Base-by-base conservation (phyloP, 2,797 vertebrate species). In the Phataginus tricuspis region DNA sequence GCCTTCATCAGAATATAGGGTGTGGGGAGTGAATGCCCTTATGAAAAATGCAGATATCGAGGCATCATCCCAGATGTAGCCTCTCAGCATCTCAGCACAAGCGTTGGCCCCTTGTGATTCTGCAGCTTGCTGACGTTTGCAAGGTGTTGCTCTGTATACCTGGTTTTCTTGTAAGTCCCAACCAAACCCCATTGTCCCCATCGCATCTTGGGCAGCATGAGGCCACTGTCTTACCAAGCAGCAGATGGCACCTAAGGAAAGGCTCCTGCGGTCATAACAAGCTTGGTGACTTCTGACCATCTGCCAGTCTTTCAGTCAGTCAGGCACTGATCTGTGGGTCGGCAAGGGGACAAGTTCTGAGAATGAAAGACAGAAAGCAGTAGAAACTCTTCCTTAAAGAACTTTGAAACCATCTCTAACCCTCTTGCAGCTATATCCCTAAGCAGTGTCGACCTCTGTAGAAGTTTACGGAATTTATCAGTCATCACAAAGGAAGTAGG, bases 1-100 rank as follows among this genome's bases (percentile, higher is more conserved):
- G n/a, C 71, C 49, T 57, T 4, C 66, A 3, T 87, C 34, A 64
- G 34, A 15, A 49, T 61, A 25, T 9, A 29, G 7, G 25, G 13
- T 66, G 10, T 79, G 83, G 51, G 29, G 53, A 3, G 42, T 16
- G 51, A 15, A 11, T 27, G 29, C 85, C 51, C 87, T 80, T 29
- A 80, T 82, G 84, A 90, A 42, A n/a, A 63, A 71, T 93, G 83
- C 63, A 71, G 49, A n/a, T 83, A n/a, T 55, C 83, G 83, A 7
- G n/a, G 78, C 78, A 34, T 82, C 13, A 2, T 59, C 31, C 53
- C 66, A 63, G 55, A 63, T 77, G 80, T 37, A 49, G 37, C 95
- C 79, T 95, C 94, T 93, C 84, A 68, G 64, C 59, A 31, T 55
- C 51, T 23, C n/a, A 9, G 63, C 1, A 9, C 63, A n/a, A 90